A percentile compares a stretch with the other conserved stretches of the same genome.
Evolutionary conservation across 2,113 vertebrate species (phyloP).

Genomic region (Alethe diademata): DNA sequence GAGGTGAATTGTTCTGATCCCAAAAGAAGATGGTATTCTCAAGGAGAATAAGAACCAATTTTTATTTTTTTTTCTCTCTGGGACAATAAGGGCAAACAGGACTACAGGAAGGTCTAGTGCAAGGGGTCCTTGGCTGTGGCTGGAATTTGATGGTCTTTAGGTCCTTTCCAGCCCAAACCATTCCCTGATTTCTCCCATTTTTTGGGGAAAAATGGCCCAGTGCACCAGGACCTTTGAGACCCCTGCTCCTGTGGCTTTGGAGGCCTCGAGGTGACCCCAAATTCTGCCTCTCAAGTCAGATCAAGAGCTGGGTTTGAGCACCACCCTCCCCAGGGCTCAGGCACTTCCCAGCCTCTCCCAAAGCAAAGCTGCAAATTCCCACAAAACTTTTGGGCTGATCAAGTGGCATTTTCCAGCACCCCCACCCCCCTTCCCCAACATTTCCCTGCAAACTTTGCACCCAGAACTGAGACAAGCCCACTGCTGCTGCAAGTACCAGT

Average conservation of each 20-base stretch:
- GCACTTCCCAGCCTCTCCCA: background rate
- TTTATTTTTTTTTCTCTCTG: background rate
- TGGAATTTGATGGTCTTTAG: background rate
- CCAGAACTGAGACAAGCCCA: conserved; percentile 5
- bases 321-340: background rate
- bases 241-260: rapidly evolving
- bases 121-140: background rate
- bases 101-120: background rate
- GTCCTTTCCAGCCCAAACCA: background rate
- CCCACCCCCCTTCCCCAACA: background rate
- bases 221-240: background rate
- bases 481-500: conserved; percentile 3
- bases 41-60: background rate
- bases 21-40: background rate
- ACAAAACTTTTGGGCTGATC: background rate
- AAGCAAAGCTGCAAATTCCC: background rate
- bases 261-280: background rate
- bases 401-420: background rate
- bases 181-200: background rate
- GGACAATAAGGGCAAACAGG: background rate
- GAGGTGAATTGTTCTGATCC: background rate
- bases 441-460: conserved; percentile 44
- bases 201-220: rapidly evolving
- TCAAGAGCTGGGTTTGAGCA: background rate
- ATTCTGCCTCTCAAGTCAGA: background rate